Base-by-base conservation (phyloP, 2,888 invertebrate species). In the Rhagium mordax region DNA sequence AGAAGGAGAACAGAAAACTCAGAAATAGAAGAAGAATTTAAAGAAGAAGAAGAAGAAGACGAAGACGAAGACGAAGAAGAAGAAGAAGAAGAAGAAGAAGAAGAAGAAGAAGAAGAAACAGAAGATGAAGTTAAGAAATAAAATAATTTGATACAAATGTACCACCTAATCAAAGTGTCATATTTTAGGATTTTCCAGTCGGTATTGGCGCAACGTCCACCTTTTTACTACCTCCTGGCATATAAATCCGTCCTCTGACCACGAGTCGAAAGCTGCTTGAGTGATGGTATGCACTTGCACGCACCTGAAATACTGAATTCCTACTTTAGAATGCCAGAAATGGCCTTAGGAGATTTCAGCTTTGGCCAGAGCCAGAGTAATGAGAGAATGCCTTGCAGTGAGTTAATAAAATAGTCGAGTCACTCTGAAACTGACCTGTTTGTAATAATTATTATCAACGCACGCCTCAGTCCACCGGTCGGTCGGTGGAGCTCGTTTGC, bases 351-450 rank as follows among this genome's bases (percentile, higher is more conserved):
- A 16, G 13, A 16, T 59, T 8, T 59, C n/a, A 21, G 27, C 59
- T 27, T 18, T 33, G 33, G 33, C 5, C 41, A 41, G 5, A 41
- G 41, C 51, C 64, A 49, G 10, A 64, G 53, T 65, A 53, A 53
- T 41, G 53, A 53, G 65, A 51, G 16, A 33, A 53, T 53, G 53
- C 65, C 65, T 24, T 27, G n/a, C 18, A 53, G 65, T 53, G 16
- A n/a, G 33, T 53, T 29, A 48, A 24, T 48, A 48, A 62, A 62
- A 48, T 24, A 62, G 27, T 48, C n/a, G 13, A 18, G 49, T 64
- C 29, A 64, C 64, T 41, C 16, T 53, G 21, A 29, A 65, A 65
- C 29, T 53, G 65, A 53, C 53, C 53, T 65, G 53, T 21, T 55
- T 15, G 33, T 13, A 53, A 53, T 65, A 33, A 33, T 53, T 49